Evolutionary conservation across 2,888 invertebrate genomes (phyloP).

Genomic region (Rapana venosa): DNA sequence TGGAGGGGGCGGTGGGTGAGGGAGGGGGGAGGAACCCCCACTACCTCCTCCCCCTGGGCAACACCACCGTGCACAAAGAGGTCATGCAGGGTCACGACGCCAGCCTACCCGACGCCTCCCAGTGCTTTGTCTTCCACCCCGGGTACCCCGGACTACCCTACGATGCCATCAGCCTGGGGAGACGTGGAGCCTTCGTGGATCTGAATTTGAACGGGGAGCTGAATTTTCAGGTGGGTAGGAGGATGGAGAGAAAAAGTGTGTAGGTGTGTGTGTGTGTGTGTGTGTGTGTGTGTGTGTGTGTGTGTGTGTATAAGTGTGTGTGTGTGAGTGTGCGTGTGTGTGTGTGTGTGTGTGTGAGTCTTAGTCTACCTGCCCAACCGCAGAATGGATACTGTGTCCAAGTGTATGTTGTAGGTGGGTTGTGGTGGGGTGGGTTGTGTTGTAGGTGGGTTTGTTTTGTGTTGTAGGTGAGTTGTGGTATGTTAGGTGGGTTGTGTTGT

Average conservation of each 20-base stretch:
- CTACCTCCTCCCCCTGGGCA: constrained; percentile 54
- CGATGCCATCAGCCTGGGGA: constrained; percentile 50
- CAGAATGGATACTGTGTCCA: no score
- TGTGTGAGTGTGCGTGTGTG: neutral
- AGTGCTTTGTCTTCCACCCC: constrained; percentile 51
- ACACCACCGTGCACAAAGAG: constrained; percentile 50
- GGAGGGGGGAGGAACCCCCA: constrained; percentile 36
- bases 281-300: neutral
- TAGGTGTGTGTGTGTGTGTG: neutral
- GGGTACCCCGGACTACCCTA: constrained; percentile 53
- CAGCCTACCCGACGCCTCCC: constrained; percentile 46
- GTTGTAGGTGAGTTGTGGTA: no score
- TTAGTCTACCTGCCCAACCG: no score
- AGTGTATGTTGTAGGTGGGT: no score
- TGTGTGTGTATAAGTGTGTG: neutral
- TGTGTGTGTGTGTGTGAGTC: neutral
- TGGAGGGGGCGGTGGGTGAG: neutral
- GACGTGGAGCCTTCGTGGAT: constrained; percentile 47
- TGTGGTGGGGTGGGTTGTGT: no score
- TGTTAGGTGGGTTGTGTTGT: no score
- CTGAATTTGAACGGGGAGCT: constrained; percentile 48
- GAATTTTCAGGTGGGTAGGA: constrained; percentile 43
- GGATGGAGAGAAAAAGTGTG: neutral
- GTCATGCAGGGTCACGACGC: constrained; percentile 54
- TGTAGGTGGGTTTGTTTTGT: no score